These are phyloP conservation scores for Pocota personata DNA, from an alignment of 2,888 invertebrate species.

Conservation along the genomic window DNA sequence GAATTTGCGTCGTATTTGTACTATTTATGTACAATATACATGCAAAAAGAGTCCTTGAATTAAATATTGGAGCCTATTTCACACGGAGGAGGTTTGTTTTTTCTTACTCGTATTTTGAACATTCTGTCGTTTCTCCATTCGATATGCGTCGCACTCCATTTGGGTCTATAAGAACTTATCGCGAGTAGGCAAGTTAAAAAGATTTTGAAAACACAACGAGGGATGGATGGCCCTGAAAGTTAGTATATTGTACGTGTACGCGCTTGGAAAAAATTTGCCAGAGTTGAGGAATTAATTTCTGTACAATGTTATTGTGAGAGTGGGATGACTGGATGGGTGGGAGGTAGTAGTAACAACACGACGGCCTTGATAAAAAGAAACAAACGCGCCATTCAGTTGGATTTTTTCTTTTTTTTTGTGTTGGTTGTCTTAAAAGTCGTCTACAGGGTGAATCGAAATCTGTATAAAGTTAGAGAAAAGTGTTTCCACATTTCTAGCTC, in stretches of 20 bases:
- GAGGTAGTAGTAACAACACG: slow-evolving; percentile 1
- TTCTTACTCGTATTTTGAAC: background rate
- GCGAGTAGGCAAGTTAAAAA: background rate
- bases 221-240: slow-evolving; percentile 48
- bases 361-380: slow-evolving; percentile 42
- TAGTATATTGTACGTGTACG: slow-evolving; percentile 27
- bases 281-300: slow-evolving; percentile 33
- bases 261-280: slow-evolving; percentile 1
- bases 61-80: slow-evolving; percentile 44
- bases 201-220: background rate
- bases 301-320: slow-evolving; percentile 15
- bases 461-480: no score
- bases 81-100: background rate
- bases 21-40: slow-evolving; percentile 16
- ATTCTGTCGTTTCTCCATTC: slow-evolving; percentile 3
- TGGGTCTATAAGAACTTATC: background rate
- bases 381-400: slow-evolving; percentile 19
- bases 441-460: background rate
- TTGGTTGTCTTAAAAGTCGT: background rate
- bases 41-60: slow-evolving; percentile 40
- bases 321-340: slow-evolving; percentile 11
- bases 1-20: slow-evolving; percentile 53
- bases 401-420: background rate
- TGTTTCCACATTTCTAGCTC: no score
- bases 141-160: slow-evolving; percentile 52